Conservation (phyloP, 1,140 invertebrate species). For the Drosophila parvula region DNA sequence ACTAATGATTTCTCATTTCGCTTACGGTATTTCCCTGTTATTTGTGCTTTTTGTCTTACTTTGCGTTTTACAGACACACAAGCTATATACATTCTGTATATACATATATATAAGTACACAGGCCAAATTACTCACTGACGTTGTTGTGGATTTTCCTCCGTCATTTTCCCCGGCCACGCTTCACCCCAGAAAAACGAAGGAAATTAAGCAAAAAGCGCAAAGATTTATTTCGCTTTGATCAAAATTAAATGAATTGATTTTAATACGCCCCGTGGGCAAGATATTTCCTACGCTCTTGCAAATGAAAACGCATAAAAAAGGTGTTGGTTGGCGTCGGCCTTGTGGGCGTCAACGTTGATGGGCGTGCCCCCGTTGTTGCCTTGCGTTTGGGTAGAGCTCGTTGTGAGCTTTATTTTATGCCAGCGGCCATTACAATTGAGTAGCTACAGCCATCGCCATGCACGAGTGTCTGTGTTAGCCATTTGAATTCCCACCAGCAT, state of each 20-base stretch:
- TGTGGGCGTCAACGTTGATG: conserved; percentile 50
- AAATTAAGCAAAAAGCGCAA: conserved; percentile 83
- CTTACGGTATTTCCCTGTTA: conserved; percentile 75
- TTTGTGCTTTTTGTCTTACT: conserved; percentile 79
- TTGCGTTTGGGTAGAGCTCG: conserved; percentile 22
- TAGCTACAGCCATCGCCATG: conserved; percentile 29
- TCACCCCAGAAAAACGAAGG: conserved; percentile 53
- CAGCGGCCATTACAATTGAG: conserved; percentile 65
- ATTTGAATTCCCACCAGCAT: conserved; percentile 32
- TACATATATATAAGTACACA: conserved; percentile 27
- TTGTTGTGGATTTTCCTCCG: conserved; percentile 77
- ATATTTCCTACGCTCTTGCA: conserved; percentile 75
- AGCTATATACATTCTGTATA: not conserved
- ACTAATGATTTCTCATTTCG: conserved; percentile 83
- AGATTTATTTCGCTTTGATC: conserved; percentile 83
- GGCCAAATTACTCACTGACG: conserved; percentile 77
- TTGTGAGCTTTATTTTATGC: conserved; percentile 53
- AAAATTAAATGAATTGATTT: conserved; percentile 83
- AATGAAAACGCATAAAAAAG: conserved; percentile 81
- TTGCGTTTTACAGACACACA: conserved; percentile 57
- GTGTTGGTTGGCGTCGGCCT: conserved; percentile 41
- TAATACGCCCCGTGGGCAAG: conserved; percentile 82
- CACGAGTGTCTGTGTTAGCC: conserved; percentile 27
- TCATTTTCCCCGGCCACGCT: conserved; percentile 42
- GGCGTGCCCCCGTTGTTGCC: not conserved